Evolutionary conservation across 2,888 invertebrate species (phyloP).

Genomic region (Apodemia hepburni): DNA sequence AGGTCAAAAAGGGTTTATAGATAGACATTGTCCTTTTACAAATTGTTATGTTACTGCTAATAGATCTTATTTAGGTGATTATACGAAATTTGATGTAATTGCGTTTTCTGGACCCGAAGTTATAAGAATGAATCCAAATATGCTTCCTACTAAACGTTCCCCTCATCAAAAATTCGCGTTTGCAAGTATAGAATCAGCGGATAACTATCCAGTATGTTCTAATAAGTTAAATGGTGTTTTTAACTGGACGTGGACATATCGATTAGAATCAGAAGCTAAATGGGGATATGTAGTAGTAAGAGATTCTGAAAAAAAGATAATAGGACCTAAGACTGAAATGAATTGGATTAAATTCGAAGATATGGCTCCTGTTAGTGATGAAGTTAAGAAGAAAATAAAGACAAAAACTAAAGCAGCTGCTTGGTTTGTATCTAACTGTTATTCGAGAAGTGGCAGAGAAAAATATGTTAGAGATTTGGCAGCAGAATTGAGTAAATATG

Average conservation of each 20-base stretch:
- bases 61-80: constrained; percentile 36
- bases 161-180: constrained; percentile 49
- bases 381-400: constrained; percentile 34
- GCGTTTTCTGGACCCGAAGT: constrained; percentile 49
- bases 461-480: constrained; percentile 37
- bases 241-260: constrained; percentile 56
- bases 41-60: constrained; percentile 53
- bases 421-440: constrained; percentile 57
- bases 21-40: constrained; percentile 42
- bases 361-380: constrained; percentile 39
- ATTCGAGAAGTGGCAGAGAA: constrained; percentile 40
- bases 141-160: constrained; percentile 40
- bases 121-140: constrained; percentile 14
- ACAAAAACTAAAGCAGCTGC: constrained; percentile 40
- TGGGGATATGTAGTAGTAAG: constrained; percentile 47
- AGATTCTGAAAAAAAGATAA: constrained; percentile 37
- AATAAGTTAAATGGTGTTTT: constrained; percentile 41
- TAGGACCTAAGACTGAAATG: constrained; percentile 42
- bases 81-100: constrained; percentile 46
- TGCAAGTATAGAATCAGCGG: constrained; percentile 46
- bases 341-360: constrained; percentile 40
- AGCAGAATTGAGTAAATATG: constrained; percentile 37
- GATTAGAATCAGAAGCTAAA: constrained; percentile 42
- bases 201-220: constrained; percentile 44
- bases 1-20: constrained; percentile 42